These are phyloP conservation scores for Melozone crissalis DNA, from an alignment of 2,113 vertebrate genomes.

Conservation along the genomic window DNA sequence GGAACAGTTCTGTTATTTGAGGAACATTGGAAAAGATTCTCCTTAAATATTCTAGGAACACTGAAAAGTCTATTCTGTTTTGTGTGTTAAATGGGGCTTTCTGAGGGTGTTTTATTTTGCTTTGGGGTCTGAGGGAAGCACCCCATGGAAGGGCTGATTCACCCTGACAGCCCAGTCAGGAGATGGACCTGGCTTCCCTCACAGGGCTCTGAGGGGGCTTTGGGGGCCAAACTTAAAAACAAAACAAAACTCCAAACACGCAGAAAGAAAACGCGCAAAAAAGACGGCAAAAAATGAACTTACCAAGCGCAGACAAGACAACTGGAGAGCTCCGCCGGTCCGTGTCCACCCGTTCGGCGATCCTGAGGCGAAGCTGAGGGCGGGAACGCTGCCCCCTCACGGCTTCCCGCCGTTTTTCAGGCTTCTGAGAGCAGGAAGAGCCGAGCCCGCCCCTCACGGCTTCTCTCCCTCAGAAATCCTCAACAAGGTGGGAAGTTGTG, in stretches of 20 bases:
- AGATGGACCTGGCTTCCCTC: fast-evolving
- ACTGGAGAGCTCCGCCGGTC: fast-evolving
- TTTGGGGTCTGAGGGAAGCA: no score
- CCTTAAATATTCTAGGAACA: fast-evolving
- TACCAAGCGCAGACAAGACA: no score
- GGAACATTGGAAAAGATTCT: fast-evolving
- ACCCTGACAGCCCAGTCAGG: fast-evolving
- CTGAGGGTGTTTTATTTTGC: fast-evolving
- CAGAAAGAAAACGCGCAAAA: fast-evolving
- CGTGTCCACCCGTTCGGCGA: fast-evolving
- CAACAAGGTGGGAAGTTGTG: fast-evolving
- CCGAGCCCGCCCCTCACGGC: no score
- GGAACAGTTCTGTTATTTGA: fast-evolving
- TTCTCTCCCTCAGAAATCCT: not conserved
- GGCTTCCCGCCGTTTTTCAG: not conserved
- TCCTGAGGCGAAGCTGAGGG: fast-evolving
- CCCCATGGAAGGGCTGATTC: fast-evolving
- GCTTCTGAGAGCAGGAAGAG: not conserved
- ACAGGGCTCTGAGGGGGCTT: fast-evolving
- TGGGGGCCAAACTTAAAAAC: fast-evolving
- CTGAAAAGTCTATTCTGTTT: fast-evolving
- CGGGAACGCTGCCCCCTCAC: fast-evolving
- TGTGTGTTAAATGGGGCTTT: fast-evolving
- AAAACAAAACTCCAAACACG: not conserved
- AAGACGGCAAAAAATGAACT: fast-evolving